A percentile compares a stretch with the other conserved stretches of the same genome.
Evolutionary conservation across 2,797 vertebrate species (phyloP).

Genomic region (Pseudocheirus occidentalis): DNA sequence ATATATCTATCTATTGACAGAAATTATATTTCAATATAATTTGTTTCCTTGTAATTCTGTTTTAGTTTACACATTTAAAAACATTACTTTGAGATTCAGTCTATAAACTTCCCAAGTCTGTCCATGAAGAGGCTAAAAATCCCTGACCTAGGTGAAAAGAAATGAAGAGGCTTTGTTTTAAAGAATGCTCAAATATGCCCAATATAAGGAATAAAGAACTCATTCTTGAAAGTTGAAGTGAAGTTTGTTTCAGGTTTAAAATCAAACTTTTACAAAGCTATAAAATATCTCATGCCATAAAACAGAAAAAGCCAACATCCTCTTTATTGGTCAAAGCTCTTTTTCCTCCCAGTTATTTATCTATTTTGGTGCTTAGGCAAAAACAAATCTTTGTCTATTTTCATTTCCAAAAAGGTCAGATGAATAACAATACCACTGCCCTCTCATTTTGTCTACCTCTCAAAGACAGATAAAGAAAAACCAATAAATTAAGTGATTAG

Average conservation of each 20-base stretch:
- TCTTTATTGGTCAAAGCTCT: background rate
- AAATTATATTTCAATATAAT: background rate
- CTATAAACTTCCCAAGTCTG: background rate
- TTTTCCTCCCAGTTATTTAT: background rate
- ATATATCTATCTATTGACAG: background rate
- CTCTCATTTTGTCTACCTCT: background rate
- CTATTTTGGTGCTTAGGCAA: background rate
- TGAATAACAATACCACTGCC: background rate
- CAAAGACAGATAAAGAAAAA: background rate
- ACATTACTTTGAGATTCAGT: background rate
- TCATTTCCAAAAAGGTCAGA: background rate
- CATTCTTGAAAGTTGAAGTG: background rate
- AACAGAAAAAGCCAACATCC: background rate
- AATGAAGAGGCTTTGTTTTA: background rate
- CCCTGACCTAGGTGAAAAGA: background rate
- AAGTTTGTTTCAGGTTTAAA: background rate
- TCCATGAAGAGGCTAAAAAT: background rate
- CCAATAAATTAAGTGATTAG: background rate
- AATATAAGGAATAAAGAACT: background rate
- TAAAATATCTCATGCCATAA: background rate
- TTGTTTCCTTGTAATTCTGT: background rate
- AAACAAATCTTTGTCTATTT: background rate
- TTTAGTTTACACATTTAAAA: background rate
- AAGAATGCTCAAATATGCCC: background rate
- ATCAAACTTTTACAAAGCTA: background rate